Conservation (phyloP, 35 echinoderm and acorn worm species). For the Anneissia japonica region DNA sequence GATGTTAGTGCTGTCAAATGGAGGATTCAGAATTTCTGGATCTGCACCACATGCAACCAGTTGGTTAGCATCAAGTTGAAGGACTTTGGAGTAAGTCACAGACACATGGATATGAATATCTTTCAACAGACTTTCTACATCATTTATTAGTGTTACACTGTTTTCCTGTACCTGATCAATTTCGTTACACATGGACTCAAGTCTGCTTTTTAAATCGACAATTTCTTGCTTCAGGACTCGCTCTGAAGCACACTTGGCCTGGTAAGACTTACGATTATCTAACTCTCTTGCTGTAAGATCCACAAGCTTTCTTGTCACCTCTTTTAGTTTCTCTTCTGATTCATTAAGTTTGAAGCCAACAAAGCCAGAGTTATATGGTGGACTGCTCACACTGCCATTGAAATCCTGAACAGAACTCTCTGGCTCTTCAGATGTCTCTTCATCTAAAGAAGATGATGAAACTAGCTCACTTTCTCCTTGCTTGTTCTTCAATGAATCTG, state of each 20-base stretch:
- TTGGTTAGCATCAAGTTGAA: constrained; percentile 2
- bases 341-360: constrained; percentile 32
- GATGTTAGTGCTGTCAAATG: neutral
- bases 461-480: neutral
- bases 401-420: neutral
- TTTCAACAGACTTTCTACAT: neutral
- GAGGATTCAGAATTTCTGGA: neutral
- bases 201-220: constrained; percentile 50
- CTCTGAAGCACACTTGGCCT: constrained; percentile 71
- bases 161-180: constrained; percentile 65
- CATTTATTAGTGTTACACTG: constrained; percentile 28
- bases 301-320: constrained; percentile 78
- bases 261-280: constrained; percentile 79
- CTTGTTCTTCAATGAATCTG: neutral
- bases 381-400: neutral
- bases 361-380: neutral
- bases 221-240: constrained; percentile 69
- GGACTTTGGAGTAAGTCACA: neutral
- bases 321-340: constrained; percentile 77
- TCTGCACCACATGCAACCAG: neutral
- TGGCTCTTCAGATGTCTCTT: neutral
- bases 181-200: constrained; percentile 48
- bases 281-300: constrained; percentile 87
- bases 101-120: neutral
- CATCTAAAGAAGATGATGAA: neutral